Evolutionary conservation across 2,888 invertebrate species (phyloP).

Genomic region (Bugulina stolonifera): DNA sequence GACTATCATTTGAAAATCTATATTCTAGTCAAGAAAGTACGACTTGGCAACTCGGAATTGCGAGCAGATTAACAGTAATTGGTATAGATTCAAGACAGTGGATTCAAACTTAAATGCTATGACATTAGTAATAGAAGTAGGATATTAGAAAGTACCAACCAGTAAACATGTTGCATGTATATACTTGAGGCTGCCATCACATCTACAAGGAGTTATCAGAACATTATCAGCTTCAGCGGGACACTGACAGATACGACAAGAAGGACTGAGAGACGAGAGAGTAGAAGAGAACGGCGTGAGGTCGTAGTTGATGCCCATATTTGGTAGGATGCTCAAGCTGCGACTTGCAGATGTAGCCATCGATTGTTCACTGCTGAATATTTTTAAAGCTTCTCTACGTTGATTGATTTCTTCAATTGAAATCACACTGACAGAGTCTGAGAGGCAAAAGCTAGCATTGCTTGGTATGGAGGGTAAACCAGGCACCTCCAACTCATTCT

Average conservation of each 20-base stretch:
- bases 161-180: slow-evolving; percentile 57
- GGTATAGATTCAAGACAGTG: too few species aligned
- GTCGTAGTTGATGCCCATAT: not conserved
- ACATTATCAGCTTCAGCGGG: slow-evolving; percentile 40
- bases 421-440: not conserved
- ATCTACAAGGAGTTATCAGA: slow-evolving; percentile 58
- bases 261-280: slow-evolving; percentile 34
- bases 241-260: slow-evolving; percentile 58
- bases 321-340: not conserved
- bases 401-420: slow-evolving; percentile 12
- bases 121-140: too few species aligned
- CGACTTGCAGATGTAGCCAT: not conserved
- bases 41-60: too few species aligned
- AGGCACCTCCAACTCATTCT: not conserved
- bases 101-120: too few species aligned
- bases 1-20: too few species aligned
- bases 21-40: too few species aligned
- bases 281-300: slow-evolving; percentile 30
- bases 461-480: not conserved
- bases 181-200: slow-evolving; percentile 57
- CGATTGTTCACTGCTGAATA: slow-evolving; percentile 22
- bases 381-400: not conserved
- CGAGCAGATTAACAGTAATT: too few species aligned
- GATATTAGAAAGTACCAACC: slow-evolving; percentile 46
- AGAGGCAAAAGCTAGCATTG: not conserved